Base-by-base conservation (phyloP, 2,888 invertebrate species). In the Melieria crassipennis region DNA sequence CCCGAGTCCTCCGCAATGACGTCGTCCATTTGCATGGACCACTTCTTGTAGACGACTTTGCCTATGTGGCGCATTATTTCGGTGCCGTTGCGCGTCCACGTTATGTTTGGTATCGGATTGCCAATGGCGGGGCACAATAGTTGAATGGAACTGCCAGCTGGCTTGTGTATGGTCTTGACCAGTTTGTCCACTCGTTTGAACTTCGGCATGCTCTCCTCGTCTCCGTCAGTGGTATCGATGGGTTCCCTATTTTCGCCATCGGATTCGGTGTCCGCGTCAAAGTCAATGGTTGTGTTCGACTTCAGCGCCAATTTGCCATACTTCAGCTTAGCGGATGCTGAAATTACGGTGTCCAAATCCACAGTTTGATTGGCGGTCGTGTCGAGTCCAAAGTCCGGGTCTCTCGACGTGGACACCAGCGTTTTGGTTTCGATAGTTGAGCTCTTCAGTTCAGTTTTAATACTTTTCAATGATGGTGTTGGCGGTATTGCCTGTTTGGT, bases 1-100 rank as follows among this genome's bases (percentile, higher is more conserved):
- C 97, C 99, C 69, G 91, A 91, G 83, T 99, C 99, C 46, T 90
- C 90, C 9, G 92, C 91, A 0, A 94, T 92, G 56, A 94, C 88
- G 83, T 97, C 95, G 74, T 94, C 94, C 76, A 98, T 87, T 7
- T 89, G 88, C 72, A 96, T 88, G 0, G 90, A 89, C 93, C 93
- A 94, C 79, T 91, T 92, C 43, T 90, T 90, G 76, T 88, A 89
- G 4, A 88, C 88, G 0, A 92, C 90, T 47, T 88, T 88, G n/a
- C 93, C 94, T 72, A 92, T 89, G 30, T 88, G 88, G 48, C 94
- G 89, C 46, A 89, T 86, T 65, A 91, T 90, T 0, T 91, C 90
- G 11, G 89, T 88, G 70, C 90, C 91, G 85, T 96, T 91, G 84
- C 93, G 93, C 64, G 90, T 91, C 97, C 97, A 97, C 1, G 93